These are phyloP conservation scores for Oreochromis grahami DNA, from an alignment of 2,797 vertebrate genomes.

Conservation along the genomic window DNA sequence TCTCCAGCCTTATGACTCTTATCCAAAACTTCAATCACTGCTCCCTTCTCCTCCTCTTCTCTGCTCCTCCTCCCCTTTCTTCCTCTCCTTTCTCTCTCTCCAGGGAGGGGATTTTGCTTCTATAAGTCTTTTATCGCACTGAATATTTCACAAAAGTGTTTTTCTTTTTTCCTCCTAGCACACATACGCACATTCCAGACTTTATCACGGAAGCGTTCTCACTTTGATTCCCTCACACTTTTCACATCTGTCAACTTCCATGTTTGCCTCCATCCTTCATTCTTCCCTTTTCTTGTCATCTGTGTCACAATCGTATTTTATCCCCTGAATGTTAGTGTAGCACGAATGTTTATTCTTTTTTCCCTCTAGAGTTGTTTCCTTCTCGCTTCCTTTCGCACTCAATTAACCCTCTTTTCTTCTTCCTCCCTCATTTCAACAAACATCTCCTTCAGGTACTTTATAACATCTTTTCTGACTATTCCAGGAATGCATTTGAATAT, in stretches of 20 bases:
- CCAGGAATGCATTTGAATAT: slow-evolving; percentile 6
- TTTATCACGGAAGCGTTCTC: slow-evolving; percentile 59
- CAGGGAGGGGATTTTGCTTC: slow-evolving; percentile 59
- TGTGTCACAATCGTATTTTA: slow-evolving; percentile 22
- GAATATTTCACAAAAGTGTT: slow-evolving; percentile 62
- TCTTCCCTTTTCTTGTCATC: slow-evolving; percentile 29
- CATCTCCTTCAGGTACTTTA: background rate
- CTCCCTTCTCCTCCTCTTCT: slow-evolving; percentile 53
- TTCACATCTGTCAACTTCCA: slow-evolving; percentile 32
- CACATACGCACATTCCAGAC: slow-evolving; percentile 10
- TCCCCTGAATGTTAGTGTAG: background rate
- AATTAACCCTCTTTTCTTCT: background rate
- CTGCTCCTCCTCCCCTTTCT: slow-evolving; percentile 36
- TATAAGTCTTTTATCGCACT: slow-evolving; percentile 64
- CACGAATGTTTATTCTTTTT: background rate
- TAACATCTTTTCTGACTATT: background rate
- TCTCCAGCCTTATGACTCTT: slow-evolving; percentile 62
- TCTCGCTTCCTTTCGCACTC: background rate
- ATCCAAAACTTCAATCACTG: slow-evolving; percentile 61
- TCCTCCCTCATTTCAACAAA: background rate
- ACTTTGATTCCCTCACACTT: slow-evolving; percentile 40
- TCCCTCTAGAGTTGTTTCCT: background rate
- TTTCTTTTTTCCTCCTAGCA: background rate
- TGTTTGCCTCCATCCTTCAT: slow-evolving; percentile 27
- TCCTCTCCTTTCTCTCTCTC: slow-evolving; percentile 35